Conservation (phyloP, 2,888 invertebrate species). For the Drosophila limbata region DNA sequence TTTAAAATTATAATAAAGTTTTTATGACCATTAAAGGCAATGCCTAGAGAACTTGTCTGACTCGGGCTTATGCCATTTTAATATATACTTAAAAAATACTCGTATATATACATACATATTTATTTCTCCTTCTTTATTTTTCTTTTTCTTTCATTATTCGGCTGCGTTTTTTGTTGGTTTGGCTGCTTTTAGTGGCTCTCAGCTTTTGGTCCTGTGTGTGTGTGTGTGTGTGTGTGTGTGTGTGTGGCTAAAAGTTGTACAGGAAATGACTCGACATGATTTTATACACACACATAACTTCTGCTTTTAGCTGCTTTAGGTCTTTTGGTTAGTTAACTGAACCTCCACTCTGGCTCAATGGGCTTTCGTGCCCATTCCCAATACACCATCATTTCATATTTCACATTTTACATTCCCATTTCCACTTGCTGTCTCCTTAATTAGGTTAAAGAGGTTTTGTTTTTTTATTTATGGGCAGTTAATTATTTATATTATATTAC, state of each 20-base stretch:
- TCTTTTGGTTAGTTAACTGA: conserved; percentile 66
- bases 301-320: conserved; percentile 57
- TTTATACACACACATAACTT: conserved; percentile 61
- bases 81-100: conserved; percentile 12
- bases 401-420: background rate
- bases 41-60: conserved; percentile 35
- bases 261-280: conserved; percentile 78
- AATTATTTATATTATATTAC: conserved; percentile 3
- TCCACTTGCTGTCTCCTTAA: background rate
- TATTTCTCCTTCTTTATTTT: background rate
- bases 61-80: conserved; percentile 25
- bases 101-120: conserved; percentile 14
- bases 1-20: conserved; percentile 77
- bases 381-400: background rate
- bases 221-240: conserved; percentile 15
- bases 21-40: conserved; percentile 74
- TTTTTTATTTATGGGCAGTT: conserved; percentile 6
- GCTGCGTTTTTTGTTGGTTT: conserved; percentile 33
- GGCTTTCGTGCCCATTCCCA: conserved; percentile 36
- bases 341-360: conserved; percentile 51
- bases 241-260: conserved; percentile 56
- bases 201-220: conserved; percentile 21
- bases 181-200: conserved; percentile 43
- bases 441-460: background rate
- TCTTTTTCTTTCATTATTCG: conserved; percentile 5